These are phyloP conservation scores for Drosophila fuyamai DNA, from an alignment of 1,140 invertebrate genomes.

Conservation along the genomic window DNA sequence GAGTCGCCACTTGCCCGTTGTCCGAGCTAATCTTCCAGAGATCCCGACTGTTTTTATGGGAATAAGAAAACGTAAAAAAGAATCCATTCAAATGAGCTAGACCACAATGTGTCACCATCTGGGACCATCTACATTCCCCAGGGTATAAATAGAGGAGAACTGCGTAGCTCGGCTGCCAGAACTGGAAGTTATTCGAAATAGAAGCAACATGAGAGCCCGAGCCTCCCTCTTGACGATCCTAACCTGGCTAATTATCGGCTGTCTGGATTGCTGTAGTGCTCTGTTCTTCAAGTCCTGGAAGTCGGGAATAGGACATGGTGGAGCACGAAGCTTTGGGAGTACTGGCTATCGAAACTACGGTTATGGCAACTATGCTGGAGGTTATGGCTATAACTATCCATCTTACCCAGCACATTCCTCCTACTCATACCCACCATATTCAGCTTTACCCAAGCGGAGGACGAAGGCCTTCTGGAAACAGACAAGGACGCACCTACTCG, in stretches of 20 bases:
- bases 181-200: slow-evolving; percentile 25
- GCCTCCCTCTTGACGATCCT: slow-evolving; percentile 17
- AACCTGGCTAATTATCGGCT: slow-evolving; percentile 30
- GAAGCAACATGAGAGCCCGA: slow-evolving; percentile 51
- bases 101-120: slow-evolving; percentile 66
- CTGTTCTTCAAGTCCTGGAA: slow-evolving; percentile 62
- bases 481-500: slow-evolving; percentile 65
- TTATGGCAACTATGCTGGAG: slow-evolving; percentile 20
- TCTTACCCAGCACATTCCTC: slow-evolving; percentile 13
- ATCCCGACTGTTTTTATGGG: slow-evolving; percentile 57
- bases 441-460: neutral
- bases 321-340: slow-evolving; percentile 14
- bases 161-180: slow-evolving; percentile 50
- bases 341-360: slow-evolving; percentile 29
- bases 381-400: slow-evolving; percentile 35
- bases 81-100: slow-evolving; percentile 56
- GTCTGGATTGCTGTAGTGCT: slow-evolving; percentile 42
- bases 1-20: slow-evolving; percentile 49
- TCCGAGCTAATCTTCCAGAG: slow-evolving; percentile 60
- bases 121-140: slow-evolving; percentile 11
- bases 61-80: slow-evolving; percentile 37
- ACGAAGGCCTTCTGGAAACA: slow-evolving; percentile 26
- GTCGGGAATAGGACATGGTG: slow-evolving; percentile 9
- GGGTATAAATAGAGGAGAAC: slow-evolving; percentile 71
- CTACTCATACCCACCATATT: slow-evolving; percentile 13